Base-by-base conservation (phyloP, 2,113 vertebrate genomes). In the Gobio gobio region DNA sequence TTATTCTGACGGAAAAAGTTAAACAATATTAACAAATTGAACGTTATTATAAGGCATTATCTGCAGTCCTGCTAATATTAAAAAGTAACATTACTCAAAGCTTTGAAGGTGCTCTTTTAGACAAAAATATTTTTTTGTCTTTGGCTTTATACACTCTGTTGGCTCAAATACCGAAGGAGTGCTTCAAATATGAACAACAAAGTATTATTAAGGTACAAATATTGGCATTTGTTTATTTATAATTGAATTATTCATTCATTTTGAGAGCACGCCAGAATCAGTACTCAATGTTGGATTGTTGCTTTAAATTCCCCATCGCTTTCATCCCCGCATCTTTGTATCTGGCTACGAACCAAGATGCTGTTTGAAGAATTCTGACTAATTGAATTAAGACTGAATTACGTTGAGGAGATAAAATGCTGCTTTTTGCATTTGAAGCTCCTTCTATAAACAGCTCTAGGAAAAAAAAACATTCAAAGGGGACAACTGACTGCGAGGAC, bases 311-410 rank as follows among this genome's bases (percentile, higher is more conserved):
- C 56, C 78, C 56, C 70, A 47, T 74, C 56, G 22, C 36, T 29
- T 72, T 63, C 43, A 68, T 81, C 26, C 40, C 49, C n/a, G 33
- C n/a, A 40, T 75, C 73, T 63, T n/a, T 43, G 73, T 73, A 36
- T 20, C 59, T 82, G 85, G 70, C 54, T 24, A 20, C 16, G 47
- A 63, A n/a, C 58, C 85, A 86, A 81, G 68, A 74, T 49, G 66
- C 22, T n/a, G 26, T 86, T 64, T 86, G 85, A 86, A 82, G 78
- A 86, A 74, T 18, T 43, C 70, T 40, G 54, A 47, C 45, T 82
- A 86, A 86, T 86, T 86, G 64, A 82, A 86, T 86, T 82, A 75
- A 82, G 45, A 54, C 58, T 33, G 26, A 73, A 74, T 74, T 59
- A 74, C 58, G 7, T 16, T 3, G 33, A 54, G 70, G 29, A 82